These are phyloP conservation scores for Lasioglossum oenotherae DNA, from an alignment of 2,888 invertebrate species.

Conservation along the genomic window DNA sequence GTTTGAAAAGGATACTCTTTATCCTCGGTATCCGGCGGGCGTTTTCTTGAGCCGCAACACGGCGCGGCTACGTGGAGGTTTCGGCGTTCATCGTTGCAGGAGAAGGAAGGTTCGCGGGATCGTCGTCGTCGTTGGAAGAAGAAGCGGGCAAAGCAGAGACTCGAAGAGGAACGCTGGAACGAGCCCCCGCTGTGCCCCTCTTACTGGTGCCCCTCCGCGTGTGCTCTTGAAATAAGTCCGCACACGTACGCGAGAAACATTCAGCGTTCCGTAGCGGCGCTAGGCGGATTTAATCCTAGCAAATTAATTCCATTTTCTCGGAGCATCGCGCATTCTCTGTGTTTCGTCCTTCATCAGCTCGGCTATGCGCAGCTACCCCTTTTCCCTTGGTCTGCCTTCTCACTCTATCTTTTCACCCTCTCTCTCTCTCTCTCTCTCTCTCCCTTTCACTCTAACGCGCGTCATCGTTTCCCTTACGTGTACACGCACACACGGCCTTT, in stretches of 20 bases:
- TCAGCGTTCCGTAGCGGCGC: slow-evolving; percentile 75
- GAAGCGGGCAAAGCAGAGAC: not conserved
- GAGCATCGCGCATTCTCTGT: slow-evolving; percentile 83
- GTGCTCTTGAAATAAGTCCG: slow-evolving; percentile 72
- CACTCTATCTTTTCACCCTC: slow-evolving; percentile 16
- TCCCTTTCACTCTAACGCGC: not conserved
- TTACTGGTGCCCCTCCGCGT: slow-evolving; percentile 22
- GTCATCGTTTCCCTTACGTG: not conserved
- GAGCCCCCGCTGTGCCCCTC: slow-evolving; percentile 27
- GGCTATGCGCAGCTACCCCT: slow-evolving; percentile 74
- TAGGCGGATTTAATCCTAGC: slow-evolving; percentile 83
- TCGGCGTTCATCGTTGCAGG: not conserved
- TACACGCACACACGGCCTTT: not conserved
- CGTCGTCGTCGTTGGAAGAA: not conserved
- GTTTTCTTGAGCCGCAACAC: slow-evolving; percentile 40
- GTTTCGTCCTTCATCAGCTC: slow-evolving; percentile 84
- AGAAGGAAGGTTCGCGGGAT: not conserved
- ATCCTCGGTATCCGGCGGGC: slow-evolving; percentile 22
- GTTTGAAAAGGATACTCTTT: slow-evolving; percentile 56
- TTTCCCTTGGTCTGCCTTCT: slow-evolving; percentile 55
- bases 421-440: not conserved
- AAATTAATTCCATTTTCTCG: slow-evolving; percentile 84
- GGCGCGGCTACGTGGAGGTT: not conserved
- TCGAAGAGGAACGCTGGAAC: slow-evolving; percentile 39
- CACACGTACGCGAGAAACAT: slow-evolving; percentile 78